A percentile compares a stretch with the other conserved stretches of the same genome.
Evolutionary conservation across 2,888 invertebrate species (phyloP).

Genomic region (Nymphalis polychloros): DNA sequence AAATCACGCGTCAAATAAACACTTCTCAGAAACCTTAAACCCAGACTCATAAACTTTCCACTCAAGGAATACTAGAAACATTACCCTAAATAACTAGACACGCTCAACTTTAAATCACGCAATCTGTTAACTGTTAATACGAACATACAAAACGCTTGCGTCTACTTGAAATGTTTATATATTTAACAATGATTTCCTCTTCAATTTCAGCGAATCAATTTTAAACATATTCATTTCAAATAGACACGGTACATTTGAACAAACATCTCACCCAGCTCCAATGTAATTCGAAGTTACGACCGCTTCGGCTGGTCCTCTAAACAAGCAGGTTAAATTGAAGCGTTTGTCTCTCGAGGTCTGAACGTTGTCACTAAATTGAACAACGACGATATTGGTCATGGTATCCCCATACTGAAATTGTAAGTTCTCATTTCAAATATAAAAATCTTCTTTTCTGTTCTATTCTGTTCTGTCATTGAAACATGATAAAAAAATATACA

Average conservation of each 20-base stretch:
- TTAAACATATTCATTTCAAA: conserved; percentile 43
- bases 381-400: conserved; percentile 96
- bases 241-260: conserved; percentile 37
- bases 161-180: conserved; percentile 42
- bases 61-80: conserved; percentile 20
- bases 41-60: conserved; percentile 23
- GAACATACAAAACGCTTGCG: conserved; percentile 33
- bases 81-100: conserved; percentile 22
- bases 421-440: no score
- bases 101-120: conserved; percentile 45
- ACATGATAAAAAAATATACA: no score
- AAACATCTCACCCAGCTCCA: conserved; percentile 89
- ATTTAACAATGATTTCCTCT: not conserved
- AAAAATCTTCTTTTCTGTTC: no score
- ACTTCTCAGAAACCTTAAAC: conserved; percentile 29
- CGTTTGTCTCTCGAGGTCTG: conserved; percentile 95
- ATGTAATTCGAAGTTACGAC: conserved; percentile 96
- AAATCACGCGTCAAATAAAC: conserved; percentile 25
- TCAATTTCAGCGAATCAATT: conserved; percentile 6
- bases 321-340: conserved; percentile 95
- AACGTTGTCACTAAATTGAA: conserved; percentile 95
- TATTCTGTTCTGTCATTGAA: no score
- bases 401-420: conserved; percentile 90
- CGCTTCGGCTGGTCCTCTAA: conserved; percentile 95
- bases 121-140: conserved; percentile 54